phyloP scores from a whole-genome alignment of 2,113 vertebrate genomes.

The Isichthys henryi region DNA sequence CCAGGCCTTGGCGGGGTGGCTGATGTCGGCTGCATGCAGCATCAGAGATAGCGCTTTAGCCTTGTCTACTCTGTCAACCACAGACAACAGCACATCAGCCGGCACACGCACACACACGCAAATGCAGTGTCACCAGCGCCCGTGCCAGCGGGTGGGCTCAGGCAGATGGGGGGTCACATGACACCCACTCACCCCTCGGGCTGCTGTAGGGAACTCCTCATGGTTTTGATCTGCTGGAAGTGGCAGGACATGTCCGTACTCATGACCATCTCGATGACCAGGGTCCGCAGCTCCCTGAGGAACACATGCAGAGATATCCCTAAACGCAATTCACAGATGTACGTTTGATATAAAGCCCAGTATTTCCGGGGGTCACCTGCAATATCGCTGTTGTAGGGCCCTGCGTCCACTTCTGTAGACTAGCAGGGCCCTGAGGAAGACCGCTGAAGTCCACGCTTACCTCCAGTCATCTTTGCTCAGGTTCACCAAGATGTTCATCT shows the following conservation, averaged over 20 bases:
- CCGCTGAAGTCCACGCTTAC: constrained; percentile 48
- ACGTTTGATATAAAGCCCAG: neutral
- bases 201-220: constrained; percentile 81
- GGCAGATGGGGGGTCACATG: neutral
- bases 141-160: neutral
- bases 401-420: neutral
- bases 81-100: constrained; percentile 13
- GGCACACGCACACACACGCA: neutral
- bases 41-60: constrained; percentile 93
- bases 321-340: neutral
- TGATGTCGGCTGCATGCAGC: constrained; percentile 96
- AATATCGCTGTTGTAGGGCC: neutral
- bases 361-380: neutral
- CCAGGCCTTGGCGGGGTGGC: constrained; percentile 94
- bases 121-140: neutral
- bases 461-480: constrained; percentile 97
- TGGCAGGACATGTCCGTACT: constrained; percentile 98
- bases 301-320: neutral
- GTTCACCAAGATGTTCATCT: constrained; percentile 93
- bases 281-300: constrained; percentile 80
- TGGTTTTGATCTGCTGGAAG: constrained; percentile 97
- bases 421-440: neutral
- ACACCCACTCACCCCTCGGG: constrained; percentile 69
- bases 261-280: constrained; percentile 98
- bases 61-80: constrained; percentile 75